Evolutionary conservation across 2,888 invertebrate species (phyloP), one percentile per base, ranked within the genome.

Genomic region (Plagodis dolabraria): DNA sequence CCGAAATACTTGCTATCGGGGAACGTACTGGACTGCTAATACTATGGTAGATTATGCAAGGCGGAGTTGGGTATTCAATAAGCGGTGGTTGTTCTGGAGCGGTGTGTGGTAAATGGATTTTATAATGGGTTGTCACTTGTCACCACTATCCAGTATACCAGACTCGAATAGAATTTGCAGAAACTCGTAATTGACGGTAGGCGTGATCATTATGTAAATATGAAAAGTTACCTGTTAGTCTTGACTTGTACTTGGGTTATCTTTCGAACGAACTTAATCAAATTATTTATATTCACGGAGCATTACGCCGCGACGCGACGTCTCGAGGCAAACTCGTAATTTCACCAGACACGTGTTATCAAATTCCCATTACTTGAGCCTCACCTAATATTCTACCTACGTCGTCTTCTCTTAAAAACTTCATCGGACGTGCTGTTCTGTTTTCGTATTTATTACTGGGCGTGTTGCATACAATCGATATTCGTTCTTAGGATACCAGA

Each of bases 351-450:
- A 71, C 79, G 75, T 74, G 74, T 77, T 82, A 82, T 82, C 82
- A 83, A 83, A 83, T 82, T 83, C 80, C 82, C 80, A 83, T 82
- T 83, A 83, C 74, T 75, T 63, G 63, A 71, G 68, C 68, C 68
- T 72, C 70, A 55, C 76, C 77, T 81, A 85, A 84, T 82, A 83
- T 85, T 83, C 83, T 69, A 76, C 76, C 71, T 83, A 74, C 78
- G 79, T 77, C 77, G 73, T 73, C 68, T 73, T 76, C 74, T 79
- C 76, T 85, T 84, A 79, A 85, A 86, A 88, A 86, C 83, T 87
- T 86, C 58, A 76, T 76, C 74, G 85, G 82, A 85, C 86, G 85
- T 85, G 85, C 76, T 78, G 71, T 82, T 79, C 81, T 82, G 79
- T 83, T 84, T 79, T 79, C 73, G 78, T 85, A 85, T 86, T 85